phyloP scores from a whole-genome alignment of 2,113 vertebrate species.

The Calypte anna region DNA sequence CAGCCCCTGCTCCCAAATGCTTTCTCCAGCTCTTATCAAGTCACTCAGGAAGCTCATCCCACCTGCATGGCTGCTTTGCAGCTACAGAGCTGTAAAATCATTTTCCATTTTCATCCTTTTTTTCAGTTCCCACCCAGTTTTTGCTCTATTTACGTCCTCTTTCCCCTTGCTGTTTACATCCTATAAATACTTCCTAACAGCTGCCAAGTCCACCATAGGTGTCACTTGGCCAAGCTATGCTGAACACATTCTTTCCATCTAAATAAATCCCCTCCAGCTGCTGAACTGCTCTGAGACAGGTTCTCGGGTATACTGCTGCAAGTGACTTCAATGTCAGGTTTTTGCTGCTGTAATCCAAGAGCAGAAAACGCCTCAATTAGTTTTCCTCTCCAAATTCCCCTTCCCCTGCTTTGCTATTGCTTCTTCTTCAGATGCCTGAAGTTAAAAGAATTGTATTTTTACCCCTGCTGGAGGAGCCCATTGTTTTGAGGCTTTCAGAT shows the following conservation, averaged over 20 bases:
- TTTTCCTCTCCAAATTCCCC: neutral
- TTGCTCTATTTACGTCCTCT: neutral
- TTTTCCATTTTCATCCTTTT: neutral
- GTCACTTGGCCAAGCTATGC: constrained; percentile 38
- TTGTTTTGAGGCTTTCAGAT: neutral
- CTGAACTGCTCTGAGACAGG: constrained; percentile 30
- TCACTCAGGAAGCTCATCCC: neutral
- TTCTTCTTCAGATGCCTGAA: neutral
- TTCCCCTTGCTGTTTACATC: constrained; percentile 45
- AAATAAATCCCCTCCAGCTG: constrained; percentile 61
- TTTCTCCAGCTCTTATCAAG: neutral
- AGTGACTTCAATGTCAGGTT: neutral
- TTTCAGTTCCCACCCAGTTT: neutral
- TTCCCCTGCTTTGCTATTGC: neutral
- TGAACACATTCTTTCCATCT: constrained; percentile 57
- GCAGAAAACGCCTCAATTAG: neutral
- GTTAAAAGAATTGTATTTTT: neutral
- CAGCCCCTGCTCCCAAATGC: neutral
- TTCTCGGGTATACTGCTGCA: neutral
- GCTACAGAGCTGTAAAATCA: neutral
- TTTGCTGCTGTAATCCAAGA: neutral
- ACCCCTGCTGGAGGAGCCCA: neutral
- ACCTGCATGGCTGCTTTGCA: neutral
- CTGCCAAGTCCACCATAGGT: constrained; percentile 35
- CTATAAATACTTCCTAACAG: constrained; percentile 50